phyloP scores from a whole-genome alignment of 2,888 invertebrate species.

The Synergus japonicus region DNA sequence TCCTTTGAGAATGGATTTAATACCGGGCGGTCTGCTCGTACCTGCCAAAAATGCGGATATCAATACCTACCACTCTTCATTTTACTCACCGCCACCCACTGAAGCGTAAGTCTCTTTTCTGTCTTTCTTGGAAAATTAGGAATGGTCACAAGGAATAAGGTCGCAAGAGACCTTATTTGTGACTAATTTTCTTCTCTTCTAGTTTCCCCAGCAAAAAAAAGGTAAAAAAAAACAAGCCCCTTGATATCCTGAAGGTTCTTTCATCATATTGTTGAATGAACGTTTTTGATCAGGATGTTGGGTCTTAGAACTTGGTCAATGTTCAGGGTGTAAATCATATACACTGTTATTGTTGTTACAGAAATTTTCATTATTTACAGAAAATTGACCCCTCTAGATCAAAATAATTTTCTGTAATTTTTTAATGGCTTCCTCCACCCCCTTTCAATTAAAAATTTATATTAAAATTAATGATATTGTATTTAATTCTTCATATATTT shows the following conservation, averaged over 20 bases:
- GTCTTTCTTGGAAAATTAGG: constrained; percentile 29
- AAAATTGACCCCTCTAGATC: too few species aligned
- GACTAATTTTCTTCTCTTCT: background rate
- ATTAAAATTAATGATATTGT: background rate
- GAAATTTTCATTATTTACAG: too few species aligned
- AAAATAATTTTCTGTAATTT: too few species aligned
- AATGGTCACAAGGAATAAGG: background rate
- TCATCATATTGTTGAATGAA: background rate
- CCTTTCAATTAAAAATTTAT: background rate
- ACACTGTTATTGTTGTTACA: too few species aligned
- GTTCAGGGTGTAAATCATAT: too few species aligned
- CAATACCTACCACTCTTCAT: constrained; percentile 71
- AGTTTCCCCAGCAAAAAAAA: background rate
- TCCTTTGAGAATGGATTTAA: constrained; percentile 67
- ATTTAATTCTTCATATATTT: too few species aligned
- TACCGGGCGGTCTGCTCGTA: constrained; percentile 65
- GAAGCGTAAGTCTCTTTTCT: constrained; percentile 72
- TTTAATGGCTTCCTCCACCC: background rate
- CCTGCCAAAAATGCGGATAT: constrained; percentile 72
- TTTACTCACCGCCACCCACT: constrained; percentile 75
- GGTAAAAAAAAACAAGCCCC: background rate
- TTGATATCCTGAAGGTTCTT: background rate
- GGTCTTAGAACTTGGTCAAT: too few species aligned
- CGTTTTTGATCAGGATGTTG: background rate
- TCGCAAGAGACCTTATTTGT: background rate